phyloP scores from a whole-genome alignment of 2,113 vertebrate genomes.

The Tetraodon nigroviridis region DNA sequence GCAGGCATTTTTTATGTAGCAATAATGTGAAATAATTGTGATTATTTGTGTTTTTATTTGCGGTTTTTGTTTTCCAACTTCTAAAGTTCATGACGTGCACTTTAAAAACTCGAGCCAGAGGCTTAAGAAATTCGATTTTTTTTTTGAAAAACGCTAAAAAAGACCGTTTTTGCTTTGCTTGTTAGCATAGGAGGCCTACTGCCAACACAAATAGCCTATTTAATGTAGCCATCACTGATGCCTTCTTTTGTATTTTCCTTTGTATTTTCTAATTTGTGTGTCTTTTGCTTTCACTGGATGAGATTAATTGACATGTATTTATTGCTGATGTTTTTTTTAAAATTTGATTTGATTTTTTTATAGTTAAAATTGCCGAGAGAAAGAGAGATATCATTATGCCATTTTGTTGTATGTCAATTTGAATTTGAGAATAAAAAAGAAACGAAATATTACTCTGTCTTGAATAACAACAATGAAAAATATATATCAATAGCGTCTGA shows the following conservation, averaged over 20 bases:
- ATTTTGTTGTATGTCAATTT: slow-evolving; percentile 79
- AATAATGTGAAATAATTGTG: slow-evolving; percentile 39
- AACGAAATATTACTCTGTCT: slow-evolving; percentile 15
- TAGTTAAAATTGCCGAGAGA: slow-evolving; percentile 71
- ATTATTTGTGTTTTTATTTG: slow-evolving; percentile 32
- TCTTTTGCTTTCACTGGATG: slow-evolving; percentile 70
- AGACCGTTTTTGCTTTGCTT: slow-evolving; percentile 52
- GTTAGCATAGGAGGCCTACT: slow-evolving; percentile 67
- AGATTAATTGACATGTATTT: slow-evolving; percentile 83
- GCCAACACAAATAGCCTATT: slow-evolving; percentile 81
- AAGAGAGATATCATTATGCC: slow-evolving; percentile 78
- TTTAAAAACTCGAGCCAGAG: slow-evolving; percentile 81
- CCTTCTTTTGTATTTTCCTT: slow-evolving; percentile 64
- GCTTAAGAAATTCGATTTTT: slow-evolving; percentile 65
- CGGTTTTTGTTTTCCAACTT: slow-evolving; percentile 63
- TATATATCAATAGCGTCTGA: not conserved
- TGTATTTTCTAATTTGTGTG: slow-evolving; percentile 61
- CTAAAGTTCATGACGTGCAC: slow-evolving; percentile 84
- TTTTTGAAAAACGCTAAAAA: slow-evolving; percentile 46
- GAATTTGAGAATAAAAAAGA: slow-evolving; percentile 73
- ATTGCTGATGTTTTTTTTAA: slow-evolving; percentile 79
- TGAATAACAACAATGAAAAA: not conserved
- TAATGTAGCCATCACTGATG: slow-evolving; percentile 78
- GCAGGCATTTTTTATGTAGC: slow-evolving; percentile 36
- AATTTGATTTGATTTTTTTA: slow-evolving; percentile 77